A percentile compares a stretch with the other conserved stretches of the same genome.
phyloP scores from a whole-genome alignment of 2,888 invertebrate genomes.

The Liopterus haemorrhoidalis region DNA sequence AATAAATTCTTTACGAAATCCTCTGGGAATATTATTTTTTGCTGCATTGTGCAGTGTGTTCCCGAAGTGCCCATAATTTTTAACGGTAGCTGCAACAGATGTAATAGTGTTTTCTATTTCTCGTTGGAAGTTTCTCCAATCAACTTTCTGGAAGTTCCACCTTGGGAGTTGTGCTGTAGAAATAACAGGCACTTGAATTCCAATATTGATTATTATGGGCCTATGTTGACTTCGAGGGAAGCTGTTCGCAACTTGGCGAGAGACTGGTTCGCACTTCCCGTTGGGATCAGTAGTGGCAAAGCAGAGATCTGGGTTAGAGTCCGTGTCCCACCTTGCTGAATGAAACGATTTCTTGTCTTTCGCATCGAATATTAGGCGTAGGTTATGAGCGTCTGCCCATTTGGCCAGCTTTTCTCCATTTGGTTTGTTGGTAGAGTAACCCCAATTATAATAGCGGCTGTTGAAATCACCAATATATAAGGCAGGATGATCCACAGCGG shows the following conservation, averaged over 20 bases:
- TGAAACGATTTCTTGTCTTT: not conserved
- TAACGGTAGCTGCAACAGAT: not conserved
- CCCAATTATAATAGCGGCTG: not conserved
- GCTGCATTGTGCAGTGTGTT: not conserved
- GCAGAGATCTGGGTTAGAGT: constrained; percentile 1
- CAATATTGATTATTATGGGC: not conserved
- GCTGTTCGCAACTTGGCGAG: not conserved
- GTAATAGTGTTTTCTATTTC: not conserved
- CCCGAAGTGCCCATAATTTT: not conserved
- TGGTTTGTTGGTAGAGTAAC: not conserved
- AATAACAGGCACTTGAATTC: constrained; percentile 1
- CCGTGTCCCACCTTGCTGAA: not conserved
- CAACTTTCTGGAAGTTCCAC: constrained; percentile 6
- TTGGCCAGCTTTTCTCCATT: not conserved
- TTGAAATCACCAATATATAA: constrained; percentile 7
- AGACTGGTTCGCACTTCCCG: not conserved
- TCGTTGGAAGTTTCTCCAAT: not conserved
- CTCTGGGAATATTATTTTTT: not conserved
- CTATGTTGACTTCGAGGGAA: constrained; percentile 1
- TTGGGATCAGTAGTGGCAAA: not conserved
- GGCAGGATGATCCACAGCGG: too few species aligned
- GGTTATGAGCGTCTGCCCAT: not conserved
- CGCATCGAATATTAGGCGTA: too few species aligned
- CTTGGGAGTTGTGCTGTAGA: not conserved
- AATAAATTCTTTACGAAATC: constrained; percentile 1